Evolutionary conservation across 2,888 invertebrate genomes (phyloP).

Genomic region (Rhodophaea formosa): DNA sequence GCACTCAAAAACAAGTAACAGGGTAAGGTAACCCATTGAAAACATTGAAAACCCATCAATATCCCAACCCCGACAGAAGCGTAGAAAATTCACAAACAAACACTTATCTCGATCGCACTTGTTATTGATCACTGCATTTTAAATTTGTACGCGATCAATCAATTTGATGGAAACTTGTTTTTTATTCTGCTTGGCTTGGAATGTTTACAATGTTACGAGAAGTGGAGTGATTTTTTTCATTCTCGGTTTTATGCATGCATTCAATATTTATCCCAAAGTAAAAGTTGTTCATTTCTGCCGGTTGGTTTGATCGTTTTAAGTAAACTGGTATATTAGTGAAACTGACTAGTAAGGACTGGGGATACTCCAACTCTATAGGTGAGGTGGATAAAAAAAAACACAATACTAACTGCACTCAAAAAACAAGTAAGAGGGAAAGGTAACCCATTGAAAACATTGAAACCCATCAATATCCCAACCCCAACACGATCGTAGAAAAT

Average conservation of each 20-base stretch:
- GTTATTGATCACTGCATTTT: slow-evolving; percentile 36
- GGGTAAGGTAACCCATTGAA: background rate
- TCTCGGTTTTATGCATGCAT: too few relatives aligned
- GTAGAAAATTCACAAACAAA: slow-evolving; percentile 31
- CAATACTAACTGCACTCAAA: background rate
- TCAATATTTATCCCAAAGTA: too few relatives aligned
- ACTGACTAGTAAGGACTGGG: too few relatives aligned
- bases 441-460: slow-evolving; percentile 11
- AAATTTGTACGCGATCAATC: slow-evolving; percentile 21
- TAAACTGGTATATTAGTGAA: too few relatives aligned
- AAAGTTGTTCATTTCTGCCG: too few relatives aligned
- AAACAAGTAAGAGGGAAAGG: background rate
- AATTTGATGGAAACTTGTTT: slow-evolving; percentile 7
- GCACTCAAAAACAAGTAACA: background rate
- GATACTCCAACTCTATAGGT: too few relatives aligned
- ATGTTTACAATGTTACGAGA: background rate
- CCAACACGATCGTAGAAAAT: slow-evolving; percentile 22
- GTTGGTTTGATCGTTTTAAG: too few relatives aligned
- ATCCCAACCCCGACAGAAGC: slow-evolving; percentile 18
- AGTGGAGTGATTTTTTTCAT: too few relatives aligned
- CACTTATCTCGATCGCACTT: slow-evolving; percentile 43
- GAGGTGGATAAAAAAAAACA: too few relatives aligned
- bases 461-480: slow-evolving; percentile 19
- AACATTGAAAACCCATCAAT: slow-evolving; percentile 17
- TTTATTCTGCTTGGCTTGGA: background rate